Base-by-base conservation (phyloP, 2,797 vertebrate genomes). In the Odontamblyopus lacepedii region DNA sequence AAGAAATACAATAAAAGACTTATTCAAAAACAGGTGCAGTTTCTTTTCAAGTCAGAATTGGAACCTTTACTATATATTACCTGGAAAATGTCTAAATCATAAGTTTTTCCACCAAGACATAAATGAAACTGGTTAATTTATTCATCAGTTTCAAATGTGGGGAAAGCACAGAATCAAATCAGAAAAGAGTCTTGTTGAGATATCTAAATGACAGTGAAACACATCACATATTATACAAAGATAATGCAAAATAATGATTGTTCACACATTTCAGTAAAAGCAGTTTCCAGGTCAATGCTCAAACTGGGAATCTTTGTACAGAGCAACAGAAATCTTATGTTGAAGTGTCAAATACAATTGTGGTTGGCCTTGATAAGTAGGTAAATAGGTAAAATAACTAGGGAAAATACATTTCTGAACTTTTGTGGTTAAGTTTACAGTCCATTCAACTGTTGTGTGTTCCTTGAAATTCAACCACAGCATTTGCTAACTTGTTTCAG, bases 81-180 rank as follows among this genome's bases (percentile, higher is more conserved):
- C 23, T 73, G 67, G 72, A 74, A 84, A 85, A 53, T 72, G 55
- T 69, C 30, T 30, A n/a, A 27, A 12, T 6, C 16, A 72, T 73
- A 50, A 44, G 44, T 75, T 71, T 74, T 38, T 77, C 29, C 38
- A 57, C 50, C 59, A 32, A 63, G 56, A 64, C 32, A 59, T 57
- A 26, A 30, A 6, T 61, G 30, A 72, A 73, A 59, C 4, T 11
- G 63, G 29, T 38, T 26, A 41, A 77, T 73, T 63, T 13, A 51
- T n/a, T 56, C 13, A 48, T 13, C 30, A 51, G n/a, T 68, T 63
- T 69, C 72, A 12, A 35, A 57, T 30, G 50, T 38, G 59, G 48
- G 73, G 51, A 41, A 80, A 71, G 68, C 48, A 73, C 57, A 72
- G 66, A 63, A 59, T 67, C 3, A 51, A 18, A 41, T 27, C 23